Percentiles rank a stretch among this genome's conserved stretches.
These are phyloP conservation scores for Pachymerium ferrugineum DNA, from an alignment of 2,888 invertebrate genomes.

Conservation along the genomic window DNA sequence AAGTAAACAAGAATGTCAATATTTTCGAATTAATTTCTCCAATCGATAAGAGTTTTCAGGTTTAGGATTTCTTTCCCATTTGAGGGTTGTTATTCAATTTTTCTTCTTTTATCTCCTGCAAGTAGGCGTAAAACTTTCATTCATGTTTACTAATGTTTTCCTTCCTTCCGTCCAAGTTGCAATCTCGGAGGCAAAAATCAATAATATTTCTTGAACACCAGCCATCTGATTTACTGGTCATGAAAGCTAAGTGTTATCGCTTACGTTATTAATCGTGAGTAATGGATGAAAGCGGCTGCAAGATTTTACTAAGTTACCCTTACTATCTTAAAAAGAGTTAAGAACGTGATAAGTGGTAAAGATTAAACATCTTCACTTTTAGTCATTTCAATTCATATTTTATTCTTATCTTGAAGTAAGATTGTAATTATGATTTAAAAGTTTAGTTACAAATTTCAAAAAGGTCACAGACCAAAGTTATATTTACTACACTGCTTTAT, in stretches of 20 bases:
- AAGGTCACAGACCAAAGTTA: too few species aligned
- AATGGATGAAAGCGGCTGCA: not conserved
- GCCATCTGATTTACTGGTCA: constrained; percentile 15
- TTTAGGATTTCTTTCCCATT: not conserved
- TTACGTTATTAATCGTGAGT: constrained; percentile 2
- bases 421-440: too few species aligned
- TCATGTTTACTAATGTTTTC: constrained; percentile 2
- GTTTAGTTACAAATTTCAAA: too few species aligned
- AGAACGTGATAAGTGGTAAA: too few species aligned
- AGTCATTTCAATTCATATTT: too few species aligned
- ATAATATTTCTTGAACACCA: constrained; percentile 2
- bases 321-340: too few species aligned
- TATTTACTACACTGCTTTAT: too few species aligned
- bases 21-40: not conserved
- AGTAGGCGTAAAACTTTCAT: not conserved
- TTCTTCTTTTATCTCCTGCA: not conserved
- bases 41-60: too few species aligned
- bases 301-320: not conserved
- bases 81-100: constrained; percentile 15
- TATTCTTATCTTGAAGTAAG: too few species aligned
- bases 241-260: constrained; percentile 18
- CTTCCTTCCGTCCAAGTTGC: not conserved
- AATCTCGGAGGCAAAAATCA: not conserved
- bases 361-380: too few species aligned
- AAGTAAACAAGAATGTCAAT: not conserved